Conservation (phyloP, 2,888 invertebrate species). For the Cistogaster globosa region DNA sequence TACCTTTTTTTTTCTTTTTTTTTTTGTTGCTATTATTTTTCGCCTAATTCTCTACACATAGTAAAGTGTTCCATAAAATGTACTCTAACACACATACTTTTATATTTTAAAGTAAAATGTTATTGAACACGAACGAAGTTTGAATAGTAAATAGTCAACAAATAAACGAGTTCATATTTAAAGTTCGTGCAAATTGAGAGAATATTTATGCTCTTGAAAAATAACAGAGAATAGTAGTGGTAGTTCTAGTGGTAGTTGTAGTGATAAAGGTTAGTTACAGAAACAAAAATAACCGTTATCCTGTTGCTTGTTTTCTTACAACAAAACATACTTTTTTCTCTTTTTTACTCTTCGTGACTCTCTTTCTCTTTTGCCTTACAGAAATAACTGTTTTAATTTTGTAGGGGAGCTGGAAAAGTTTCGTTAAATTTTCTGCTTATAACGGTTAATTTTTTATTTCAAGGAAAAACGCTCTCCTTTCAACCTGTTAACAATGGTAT, state of each 20-base stretch:
- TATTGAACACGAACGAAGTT: slow-evolving; percentile 38
- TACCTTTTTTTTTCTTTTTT: background rate
- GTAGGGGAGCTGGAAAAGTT: background rate
- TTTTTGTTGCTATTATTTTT: background rate
- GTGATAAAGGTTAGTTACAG: slow-evolving; percentile 13
- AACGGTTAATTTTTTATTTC: slow-evolving; percentile 6
- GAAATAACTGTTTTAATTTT: slow-evolving; percentile 37
- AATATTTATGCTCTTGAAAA: slow-evolving; percentile 6
- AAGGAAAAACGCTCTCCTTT: background rate
- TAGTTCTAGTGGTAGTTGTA: background rate
- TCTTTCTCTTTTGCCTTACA: background rate
- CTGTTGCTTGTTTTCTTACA: slow-evolving; percentile 44
- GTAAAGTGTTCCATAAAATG: slow-evolving; percentile 17
- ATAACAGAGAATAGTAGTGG: background rate
- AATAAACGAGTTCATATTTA: slow-evolving; percentile 55
- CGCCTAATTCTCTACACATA: slow-evolving; percentile 35
- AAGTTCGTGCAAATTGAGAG: slow-evolving; percentile 1
- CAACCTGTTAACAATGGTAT: slow-evolving; percentile 8
- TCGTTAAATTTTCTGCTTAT: slow-evolving; percentile 61
- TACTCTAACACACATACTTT: background rate
- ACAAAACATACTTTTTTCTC: background rate
- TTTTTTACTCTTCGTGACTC: background rate
- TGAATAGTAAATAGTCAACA: slow-evolving; percentile 48
- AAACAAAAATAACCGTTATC: slow-evolving; percentile 35
- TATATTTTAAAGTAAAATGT: background rate